phyloP scores from a whole-genome alignment of 2,888 invertebrate genomes.

The Nemapogon koenigi region DNA sequence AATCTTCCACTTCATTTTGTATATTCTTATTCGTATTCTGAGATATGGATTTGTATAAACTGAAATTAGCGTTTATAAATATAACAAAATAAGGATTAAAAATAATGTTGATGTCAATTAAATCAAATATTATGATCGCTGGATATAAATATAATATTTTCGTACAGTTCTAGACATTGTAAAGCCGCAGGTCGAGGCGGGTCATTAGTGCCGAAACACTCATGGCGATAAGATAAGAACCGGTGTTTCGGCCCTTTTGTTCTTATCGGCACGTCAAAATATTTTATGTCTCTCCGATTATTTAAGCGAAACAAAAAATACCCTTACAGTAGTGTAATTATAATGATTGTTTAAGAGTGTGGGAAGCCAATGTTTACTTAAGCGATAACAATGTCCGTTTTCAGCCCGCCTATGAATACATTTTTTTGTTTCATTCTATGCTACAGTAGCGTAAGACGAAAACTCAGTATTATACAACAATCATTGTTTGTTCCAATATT shows the following conservation, averaged over 20 bases:
- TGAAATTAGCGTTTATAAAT: neutral
- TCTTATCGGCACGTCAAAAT: constrained; percentile 55
- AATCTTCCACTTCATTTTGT: neutral
- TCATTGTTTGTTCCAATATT: too few species aligned
- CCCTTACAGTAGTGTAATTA: constrained; percentile 1
- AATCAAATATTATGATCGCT: too few species aligned
- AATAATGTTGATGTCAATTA: too few species aligned
- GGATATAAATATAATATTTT: too few species aligned
- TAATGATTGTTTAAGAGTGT: constrained; percentile 24
- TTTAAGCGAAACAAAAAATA: constrained; percentile 21
- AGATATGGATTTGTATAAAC: neutral
- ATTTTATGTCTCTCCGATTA: constrained; percentile 51
- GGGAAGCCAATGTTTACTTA: constrained; percentile 18
- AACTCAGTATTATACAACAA: too few species aligned
- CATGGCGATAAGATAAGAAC: constrained; percentile 47
- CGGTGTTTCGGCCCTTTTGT: constrained; percentile 37
- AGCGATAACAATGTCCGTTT: neutral
- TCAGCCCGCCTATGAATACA: too few species aligned
- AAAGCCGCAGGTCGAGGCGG: constrained; percentile 23
- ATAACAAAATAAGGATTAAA: neutral
- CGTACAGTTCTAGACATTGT: too few species aligned
- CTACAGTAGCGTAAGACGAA: too few species aligned
- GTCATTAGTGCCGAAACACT: constrained; percentile 50
- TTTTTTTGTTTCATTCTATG: too few species aligned
- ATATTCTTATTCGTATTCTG: neutral